A percentile compares a stretch with the other conserved stretches of the same genome.
These are phyloP conservation scores for Capitulum mitella DNA, from an alignment of 2,888 invertebrate species.

Conservation along the genomic window DNA sequence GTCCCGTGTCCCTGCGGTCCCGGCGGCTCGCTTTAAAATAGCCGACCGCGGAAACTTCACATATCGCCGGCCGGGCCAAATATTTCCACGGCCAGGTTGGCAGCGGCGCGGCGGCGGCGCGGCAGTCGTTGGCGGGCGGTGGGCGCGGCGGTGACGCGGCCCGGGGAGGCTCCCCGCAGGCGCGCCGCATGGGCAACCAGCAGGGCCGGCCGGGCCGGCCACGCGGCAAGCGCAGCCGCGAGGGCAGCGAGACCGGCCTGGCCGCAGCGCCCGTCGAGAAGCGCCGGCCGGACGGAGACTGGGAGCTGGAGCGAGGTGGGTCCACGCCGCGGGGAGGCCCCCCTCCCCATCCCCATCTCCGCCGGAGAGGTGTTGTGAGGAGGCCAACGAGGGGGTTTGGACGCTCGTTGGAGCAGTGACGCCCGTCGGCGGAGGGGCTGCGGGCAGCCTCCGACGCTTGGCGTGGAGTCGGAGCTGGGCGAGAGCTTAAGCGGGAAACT, in stretches of 20 bases:
- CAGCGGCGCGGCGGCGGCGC: neutral
- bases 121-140: neutral
- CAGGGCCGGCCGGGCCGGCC: neutral
- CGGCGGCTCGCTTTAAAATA: constrained; percentile 1
- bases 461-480: no score
- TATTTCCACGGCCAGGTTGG: constrained; percentile 15
- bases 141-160: neutral
- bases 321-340: no score
- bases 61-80: neutral
- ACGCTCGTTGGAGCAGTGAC: no score
- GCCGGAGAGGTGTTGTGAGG: no score
- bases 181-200: neutral
- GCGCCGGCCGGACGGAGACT: neutral
- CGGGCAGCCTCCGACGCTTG: no score
- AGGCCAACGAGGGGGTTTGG: no score
- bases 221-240: neutral
- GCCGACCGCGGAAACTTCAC: constrained; percentile 10
- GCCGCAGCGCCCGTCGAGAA: neutral
- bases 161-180: neutral
- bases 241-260: neutral
- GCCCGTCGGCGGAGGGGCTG: no score
- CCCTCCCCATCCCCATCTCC: no score
- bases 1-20: neutral
- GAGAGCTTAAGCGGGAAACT: no score
- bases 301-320: neutral